phyloP scores from a whole-genome alignment of 2,888 invertebrate species.

The Netelia melanura region DNA sequence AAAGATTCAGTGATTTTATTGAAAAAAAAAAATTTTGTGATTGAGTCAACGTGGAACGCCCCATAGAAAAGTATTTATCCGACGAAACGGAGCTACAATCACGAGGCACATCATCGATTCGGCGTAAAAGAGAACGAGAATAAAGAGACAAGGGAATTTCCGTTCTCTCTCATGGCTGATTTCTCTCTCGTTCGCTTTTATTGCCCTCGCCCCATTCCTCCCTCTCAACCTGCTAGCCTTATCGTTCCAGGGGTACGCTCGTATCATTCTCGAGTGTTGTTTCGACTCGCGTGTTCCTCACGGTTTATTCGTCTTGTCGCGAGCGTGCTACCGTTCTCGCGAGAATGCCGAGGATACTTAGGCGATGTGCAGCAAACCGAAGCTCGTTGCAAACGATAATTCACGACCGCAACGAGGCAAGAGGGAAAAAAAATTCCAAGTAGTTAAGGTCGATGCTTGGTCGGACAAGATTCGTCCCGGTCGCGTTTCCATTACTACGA shows the following conservation, averaged over 20 bases:
- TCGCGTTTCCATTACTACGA: not conserved
- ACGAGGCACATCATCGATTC: conserved; percentile 67
- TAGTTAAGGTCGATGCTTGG: conserved; percentile 16
- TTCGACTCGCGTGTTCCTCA: not conserved
- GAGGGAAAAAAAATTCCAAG: conserved; percentile 11
- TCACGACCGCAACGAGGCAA: not conserved
- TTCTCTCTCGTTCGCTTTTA: conserved; percentile 57
- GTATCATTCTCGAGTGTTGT: conserved; percentile 43
- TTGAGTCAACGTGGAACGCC: not conserved
- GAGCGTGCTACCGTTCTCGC: not conserved
- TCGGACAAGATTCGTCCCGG: conserved; percentile 25
- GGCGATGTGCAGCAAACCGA: conserved; percentile 1
- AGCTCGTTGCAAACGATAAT: not conserved
- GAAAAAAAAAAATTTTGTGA: not conserved
- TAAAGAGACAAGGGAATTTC: conserved; percentile 8
- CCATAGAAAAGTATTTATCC: conserved; percentile 15
- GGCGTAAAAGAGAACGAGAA: conserved; percentile 54
- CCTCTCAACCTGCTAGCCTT: no score
- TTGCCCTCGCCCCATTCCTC: conserved; percentile 42
- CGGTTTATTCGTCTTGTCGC: conserved; percentile 32
- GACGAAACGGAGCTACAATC: conserved; percentile 58
- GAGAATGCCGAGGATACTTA: not conserved
- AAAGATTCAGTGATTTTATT: not conserved
- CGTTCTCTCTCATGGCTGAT: conserved; percentile 10
- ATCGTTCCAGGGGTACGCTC: conserved; percentile 1